Evolutionary conservation across 1,140 invertebrate species (phyloP).

Genomic region (Macrotrachela quadricornifera): DNA sequence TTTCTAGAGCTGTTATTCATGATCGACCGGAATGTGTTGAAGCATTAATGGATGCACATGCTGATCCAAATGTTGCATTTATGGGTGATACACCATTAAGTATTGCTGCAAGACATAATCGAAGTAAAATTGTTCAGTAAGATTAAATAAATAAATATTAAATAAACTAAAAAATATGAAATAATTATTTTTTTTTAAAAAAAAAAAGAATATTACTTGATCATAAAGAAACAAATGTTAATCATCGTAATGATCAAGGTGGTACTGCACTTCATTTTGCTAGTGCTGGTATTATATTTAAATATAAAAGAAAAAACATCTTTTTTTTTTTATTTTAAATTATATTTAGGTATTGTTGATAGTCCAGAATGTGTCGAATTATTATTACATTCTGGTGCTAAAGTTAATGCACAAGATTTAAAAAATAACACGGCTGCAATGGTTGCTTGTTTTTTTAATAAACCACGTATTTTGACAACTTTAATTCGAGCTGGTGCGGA

Average conservation of each 20-base stretch:
- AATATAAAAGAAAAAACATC: too few relatives aligned
- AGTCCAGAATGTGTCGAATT: constrained; percentile 1
- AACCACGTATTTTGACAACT: constrained; percentile 5
- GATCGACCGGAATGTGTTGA: constrained; percentile 9
- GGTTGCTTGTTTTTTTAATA: constrained; percentile 9
- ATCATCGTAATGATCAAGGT: constrained; percentile 9
- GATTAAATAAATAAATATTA: too few relatives aligned
- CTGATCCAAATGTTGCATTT: constrained; percentile 8
- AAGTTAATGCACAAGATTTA: constrained; percentile 8
- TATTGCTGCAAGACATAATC: constrained; percentile 9
- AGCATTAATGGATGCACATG: constrained; percentile 7
- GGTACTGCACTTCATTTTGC: constrained; percentile 9
- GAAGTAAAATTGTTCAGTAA: not conserved
- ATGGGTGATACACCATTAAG: constrained; percentile 8
- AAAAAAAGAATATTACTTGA: not conserved
- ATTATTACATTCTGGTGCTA: not conserved
- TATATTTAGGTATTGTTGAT: not conserved
- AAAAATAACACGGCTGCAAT: constrained; percentile 6
- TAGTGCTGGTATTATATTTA: not conserved
- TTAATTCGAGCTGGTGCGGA: constrained; percentile 6
- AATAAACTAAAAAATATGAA: too few relatives aligned
- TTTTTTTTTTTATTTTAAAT: not conserved
- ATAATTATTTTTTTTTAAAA: not conserved
- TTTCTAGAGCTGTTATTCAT: constrained; percentile 6
- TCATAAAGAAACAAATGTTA: constrained; percentile 8